phyloP scores from a whole-genome alignment of 2,113 vertebrate species.

The Rousettus leschenaultii region DNA sequence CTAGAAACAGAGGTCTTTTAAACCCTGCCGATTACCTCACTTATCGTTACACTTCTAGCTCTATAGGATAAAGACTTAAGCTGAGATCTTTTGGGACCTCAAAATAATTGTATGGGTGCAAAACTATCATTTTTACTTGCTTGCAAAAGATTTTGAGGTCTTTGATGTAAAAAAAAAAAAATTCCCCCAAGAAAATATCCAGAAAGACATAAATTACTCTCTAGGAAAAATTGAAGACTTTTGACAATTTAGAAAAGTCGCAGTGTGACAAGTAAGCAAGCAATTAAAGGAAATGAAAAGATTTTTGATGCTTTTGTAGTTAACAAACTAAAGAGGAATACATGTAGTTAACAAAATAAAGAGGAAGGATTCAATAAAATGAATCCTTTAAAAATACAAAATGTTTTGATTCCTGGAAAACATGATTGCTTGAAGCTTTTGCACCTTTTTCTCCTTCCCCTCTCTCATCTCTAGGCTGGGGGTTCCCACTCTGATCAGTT shows the following conservation, averaged over 20 bases:
- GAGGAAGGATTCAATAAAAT: background rate
- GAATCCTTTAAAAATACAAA: background rate
- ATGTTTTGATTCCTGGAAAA: background rate
- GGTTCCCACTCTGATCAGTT: background rate
- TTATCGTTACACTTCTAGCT: background rate
- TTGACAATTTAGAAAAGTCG: slow-evolving; percentile 37
- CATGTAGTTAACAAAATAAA: slow-evolving; percentile 14
- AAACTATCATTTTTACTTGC: background rate
- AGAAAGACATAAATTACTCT: background rate
- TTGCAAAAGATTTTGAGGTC: background rate
- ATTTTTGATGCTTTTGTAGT: background rate
- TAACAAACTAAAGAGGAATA: slow-evolving; percentile 1
- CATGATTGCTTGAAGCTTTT: background rate
- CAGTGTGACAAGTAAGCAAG: background rate
- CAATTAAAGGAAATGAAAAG: slow-evolving; percentile 14
- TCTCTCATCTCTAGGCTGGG: background rate
- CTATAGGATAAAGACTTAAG: background rate
- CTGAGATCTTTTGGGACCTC: background rate
- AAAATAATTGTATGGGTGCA: background rate
- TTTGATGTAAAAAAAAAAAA: background rate
- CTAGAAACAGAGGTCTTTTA: slow-evolving; percentile 28
- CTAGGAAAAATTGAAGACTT: background rate
- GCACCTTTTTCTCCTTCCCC: background rate
- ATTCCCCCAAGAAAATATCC: background rate
- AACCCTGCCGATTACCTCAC: background rate